Base-by-base conservation (phyloP, 2,888 invertebrate genomes). In the Poecilus cupreus region DNA sequence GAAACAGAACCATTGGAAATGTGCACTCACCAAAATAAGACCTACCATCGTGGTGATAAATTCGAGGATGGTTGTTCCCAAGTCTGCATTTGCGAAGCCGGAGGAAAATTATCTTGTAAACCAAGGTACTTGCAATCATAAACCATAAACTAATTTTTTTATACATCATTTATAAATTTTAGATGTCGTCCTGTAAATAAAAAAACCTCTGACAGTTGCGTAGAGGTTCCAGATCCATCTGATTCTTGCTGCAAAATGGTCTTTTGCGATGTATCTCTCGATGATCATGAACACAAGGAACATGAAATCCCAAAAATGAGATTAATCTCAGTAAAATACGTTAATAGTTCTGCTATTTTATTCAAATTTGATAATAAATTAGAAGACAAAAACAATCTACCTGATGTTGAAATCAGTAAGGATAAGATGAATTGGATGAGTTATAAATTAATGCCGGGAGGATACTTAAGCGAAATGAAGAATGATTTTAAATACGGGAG, bases 201-300 rank as follows among this genome's bases (percentile, higher is more conserved):
- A 32, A 32, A 32, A 81, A 90, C 91, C 0, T 89, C 90, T 26
- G 96, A 96, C 81, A 93, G 94, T 86, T 97, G 97, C 87, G 94
- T 96, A 54, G 94, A 94, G 85, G 93, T 97, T 0, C 93, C 94
- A 83, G 96, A 97, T 88, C 95, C 96, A 0, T 93, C 93, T 75
- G 97, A 97, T 87, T 90, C 93, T 0, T 97, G 97, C 87, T 97
- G 97, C 86, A 96, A 94, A 84, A 92, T 96, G 83, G 94, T 96
- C 82, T 91, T 96, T 2, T 97, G 97, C 87, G 96, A 96, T 86
- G 96, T 96, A 3, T 95, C 95, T 0, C 91, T 96, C 18, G 94
- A 95, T 83, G 95, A 92, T 76, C 94, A 95, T 83, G 95, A 95
- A 83, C 91, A 87, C 57, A 87, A 87, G 76, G 87, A 68, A 6